Evolutionary conservation across 2,888 invertebrate species (phyloP), one percentile per base, ranked within the genome.

Genomic region (Aspidiotus rigidus): DNA sequence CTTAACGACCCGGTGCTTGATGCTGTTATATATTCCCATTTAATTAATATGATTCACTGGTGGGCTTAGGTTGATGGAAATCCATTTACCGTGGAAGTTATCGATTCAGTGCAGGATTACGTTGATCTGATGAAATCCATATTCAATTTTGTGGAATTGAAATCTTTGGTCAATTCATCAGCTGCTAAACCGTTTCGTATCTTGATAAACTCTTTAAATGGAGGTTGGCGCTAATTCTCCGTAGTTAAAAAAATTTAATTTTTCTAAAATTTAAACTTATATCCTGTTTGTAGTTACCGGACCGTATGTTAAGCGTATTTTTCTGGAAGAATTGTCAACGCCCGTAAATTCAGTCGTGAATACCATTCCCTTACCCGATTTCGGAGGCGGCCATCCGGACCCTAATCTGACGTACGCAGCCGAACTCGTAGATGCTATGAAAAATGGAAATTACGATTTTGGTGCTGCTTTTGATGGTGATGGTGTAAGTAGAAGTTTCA

Each of bases 381-480:
- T 99, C 78, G 98, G 98, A 3, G 96, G 96, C 49, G 84, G 88
- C 71, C 94, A 92, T 80, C 99, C 99, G 0, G 99, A 99, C 83
- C 99, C 99, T 17, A 99, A 99, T 82, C 83, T 91, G 70, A 90
- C 90, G 0, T 91, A 92, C 77, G 91, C 90, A 64, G 84, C 83
- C 73, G 85, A 86, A 75, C 82, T 91, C 69, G 90, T 91, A 74
- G 83, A 79, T 75, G 81, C 77, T 76, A 83, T 84, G 75, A 80
- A 78, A 74, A 78, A 78, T 69, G 85, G 88, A 7, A 79, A 80
- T 11, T 85, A 85, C 76, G 87, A 87, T 76, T 83, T 92, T 74
- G 99, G 99, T 10, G 97, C 95, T 0, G 99, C 99, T 17, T 99
- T 99, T 78, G 99, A 99, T 81, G 99, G 99, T 0, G 99, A 99